Conservation (phyloP, 2,888 invertebrate species). For the Tetheella fluctuosa region DNA sequence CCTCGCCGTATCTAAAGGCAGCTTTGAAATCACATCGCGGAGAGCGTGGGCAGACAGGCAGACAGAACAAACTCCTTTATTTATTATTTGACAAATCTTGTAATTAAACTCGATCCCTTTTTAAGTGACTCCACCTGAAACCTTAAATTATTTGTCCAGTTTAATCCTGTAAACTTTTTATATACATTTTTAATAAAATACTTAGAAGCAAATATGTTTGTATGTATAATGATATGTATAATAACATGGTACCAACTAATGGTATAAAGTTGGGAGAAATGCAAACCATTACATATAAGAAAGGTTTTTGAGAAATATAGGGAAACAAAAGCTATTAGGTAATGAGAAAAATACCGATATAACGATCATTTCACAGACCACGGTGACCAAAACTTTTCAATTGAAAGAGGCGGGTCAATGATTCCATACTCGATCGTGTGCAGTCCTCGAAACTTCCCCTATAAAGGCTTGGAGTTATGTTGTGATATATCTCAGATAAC, state of each 20-base stretch:
- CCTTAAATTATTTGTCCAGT: constrained; percentile 24
- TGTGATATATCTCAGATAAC: constrained; percentile 79
- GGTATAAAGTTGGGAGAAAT: no score
- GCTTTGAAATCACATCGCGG: constrained; percentile 41
- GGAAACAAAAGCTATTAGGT: not conserved
- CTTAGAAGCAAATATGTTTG: no score
- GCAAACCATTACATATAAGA: not conserved
- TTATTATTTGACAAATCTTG: constrained; percentile 63
- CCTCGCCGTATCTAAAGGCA: constrained; percentile 42
- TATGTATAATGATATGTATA: no score
- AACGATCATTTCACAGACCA: constrained; percentile 8
- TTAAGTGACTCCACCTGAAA: constrained; percentile 41
- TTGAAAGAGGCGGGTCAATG: constrained; percentile 38
- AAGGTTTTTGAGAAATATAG: not conserved
- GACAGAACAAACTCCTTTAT: constrained; percentile 48
- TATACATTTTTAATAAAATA: no score
- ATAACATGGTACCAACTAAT: no score
- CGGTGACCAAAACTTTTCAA: constrained; percentile 18
- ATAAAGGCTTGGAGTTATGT: constrained; percentile 72
- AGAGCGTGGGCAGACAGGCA: constrained; percentile 28
- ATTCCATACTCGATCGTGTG: constrained; percentile 49
- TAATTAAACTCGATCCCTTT: constrained; percentile 55
- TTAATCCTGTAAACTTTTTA: constrained; percentile 19
- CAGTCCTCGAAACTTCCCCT: constrained; percentile 67
- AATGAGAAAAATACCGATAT: not conserved